Base-by-base conservation (phyloP, 2,888 invertebrate species). In the Blera fallax region DNA sequence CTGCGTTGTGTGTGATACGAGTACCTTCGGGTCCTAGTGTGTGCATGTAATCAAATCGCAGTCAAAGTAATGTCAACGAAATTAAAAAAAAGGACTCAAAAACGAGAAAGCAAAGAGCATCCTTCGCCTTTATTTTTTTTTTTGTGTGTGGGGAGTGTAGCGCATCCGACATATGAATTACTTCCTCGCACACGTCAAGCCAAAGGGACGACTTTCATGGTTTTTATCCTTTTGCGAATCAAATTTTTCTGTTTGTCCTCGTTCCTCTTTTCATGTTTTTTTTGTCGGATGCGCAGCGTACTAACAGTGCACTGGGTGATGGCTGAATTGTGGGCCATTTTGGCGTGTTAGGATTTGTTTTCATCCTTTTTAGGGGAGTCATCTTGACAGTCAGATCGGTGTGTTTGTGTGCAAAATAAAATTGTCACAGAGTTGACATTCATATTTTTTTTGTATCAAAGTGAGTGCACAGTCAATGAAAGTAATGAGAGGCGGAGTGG, bases 41-140 rank as follows among this genome's bases (percentile, higher is more conserved):
- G 65, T 40, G 60, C 52, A 67, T 77, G 81, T 81, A 85, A 85
- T 85, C 80, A 85, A 80, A 80, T 80, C 76, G 54, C 76, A 85
- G 85, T 85, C 85, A 85, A 85, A 85, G 85, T 80, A 85, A 85
- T 77, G 85, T 81, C 85, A 85, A 85, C 80, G 76, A 81, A 85
- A 80, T 80, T 70, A 85, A 58, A 78, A 83, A 78, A 52, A 73
- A 69, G 7, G n/a, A 85, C 65, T 67, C 65, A 45, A 74, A 79
- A 79, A 84, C 69, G 58, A 37, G 60, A 76, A 65, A 65, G 50
- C n/a, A 67, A 72, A 58, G 70, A 80, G 58, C 64, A 84, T 84
- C 74, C 79, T 80, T 85, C 60, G 43, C 62, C 62, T 48, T 29
- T 52, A 21, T 34, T 43, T 45, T 45, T 32, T 67, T 73, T 65